These are phyloP conservation scores for Atlantisia rogersi DNA, from an alignment of 2,113 vertebrate genomes.

Conservation along the genomic window DNA sequence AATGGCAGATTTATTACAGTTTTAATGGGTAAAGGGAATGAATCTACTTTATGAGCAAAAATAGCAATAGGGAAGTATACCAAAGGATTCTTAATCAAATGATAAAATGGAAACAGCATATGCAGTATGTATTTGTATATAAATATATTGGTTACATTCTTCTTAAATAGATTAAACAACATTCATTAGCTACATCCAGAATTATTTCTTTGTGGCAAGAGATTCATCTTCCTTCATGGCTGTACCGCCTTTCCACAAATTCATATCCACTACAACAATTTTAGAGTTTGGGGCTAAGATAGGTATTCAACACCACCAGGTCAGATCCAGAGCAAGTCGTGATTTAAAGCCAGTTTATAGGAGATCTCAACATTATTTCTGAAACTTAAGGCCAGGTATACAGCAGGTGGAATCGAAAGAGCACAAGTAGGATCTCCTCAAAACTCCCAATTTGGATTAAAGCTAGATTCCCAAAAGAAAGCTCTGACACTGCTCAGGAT, in stretches of 20 bases:
- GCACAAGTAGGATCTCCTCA: background rate
- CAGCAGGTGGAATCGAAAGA: background rate
- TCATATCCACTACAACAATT: background rate
- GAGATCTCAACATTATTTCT: background rate
- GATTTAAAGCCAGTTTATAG: background rate
- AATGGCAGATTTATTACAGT: conserved; percentile 41
- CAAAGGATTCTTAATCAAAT: conserved; percentile 6
- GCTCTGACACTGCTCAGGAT: background rate
- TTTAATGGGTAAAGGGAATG: conserved; percentile 24
- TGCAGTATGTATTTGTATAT: conserved; percentile 4
- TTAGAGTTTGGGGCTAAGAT: background rate
- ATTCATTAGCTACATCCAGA: conserved; percentile 31
- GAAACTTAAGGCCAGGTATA: background rate
- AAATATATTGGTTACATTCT: conserved; percentile 46
- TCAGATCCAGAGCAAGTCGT: background rate
- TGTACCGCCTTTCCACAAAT: background rate
- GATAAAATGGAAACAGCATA: conserved; percentile 9
- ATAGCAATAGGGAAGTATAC: background rate
- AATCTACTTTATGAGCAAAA: conserved; percentile 34
- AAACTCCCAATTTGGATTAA: background rate
- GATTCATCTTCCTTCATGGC: background rate
- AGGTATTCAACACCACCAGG: background rate
- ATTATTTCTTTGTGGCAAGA: conserved; percentile 3
- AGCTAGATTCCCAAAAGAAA: conserved; percentile 12
- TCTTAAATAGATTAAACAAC: conserved; percentile 49